Base-by-base conservation (phyloP, 2,888 invertebrate genomes). In the Brachyptera risi region DNA sequence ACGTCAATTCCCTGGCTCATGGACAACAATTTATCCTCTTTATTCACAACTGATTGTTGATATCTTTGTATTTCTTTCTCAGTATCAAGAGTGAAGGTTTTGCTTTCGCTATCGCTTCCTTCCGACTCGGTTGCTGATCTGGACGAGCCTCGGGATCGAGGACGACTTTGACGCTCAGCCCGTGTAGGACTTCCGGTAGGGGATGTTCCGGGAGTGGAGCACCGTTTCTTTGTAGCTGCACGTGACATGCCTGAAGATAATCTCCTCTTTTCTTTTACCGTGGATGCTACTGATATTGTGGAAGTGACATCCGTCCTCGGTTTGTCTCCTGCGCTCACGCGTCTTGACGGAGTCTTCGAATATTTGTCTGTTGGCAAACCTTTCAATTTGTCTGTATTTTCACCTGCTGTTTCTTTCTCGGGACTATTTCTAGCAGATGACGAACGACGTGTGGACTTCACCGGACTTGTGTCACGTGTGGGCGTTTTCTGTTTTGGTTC, bases 141-240 rank as follows among this genome's bases (percentile, higher is more conserved):
- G 5, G 66, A 65, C 24, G 58, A 56, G 17, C 62, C 63, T 27
- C 63, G 56, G 7, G 65, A 63, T 27, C 66, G 47, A 7, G 66
- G 66, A n/a, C 66, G 40, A 47, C 66, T 64, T 37, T 66, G 65
- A 42, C 59, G 62, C 58, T 60, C 65, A 35, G 24, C 80, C 65
- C 80, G 80, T 2, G 77, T 75, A 21, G 79, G 77, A n/a, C n/a
- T n/a, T n/a, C n/a, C n/a, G n/a, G n/a, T n/a, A n/a, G 81, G 80
- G 40, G 80, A 78, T 24, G 78, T 74, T 7, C 78, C 69, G n/a
- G 71, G 70, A 5, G 71, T 71, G n/a, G 68, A 69, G 3, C 68
- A 65, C 64, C 71, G 67, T 54, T 69, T 67, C 67, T 70, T 68
- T 3, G 68, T 66, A 17, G 68, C 54, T 1, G 59, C 63, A 17